phyloP scores from a whole-genome alignment of 2,888 invertebrate species.

The Lamellibrachia satsuma region DNA sequence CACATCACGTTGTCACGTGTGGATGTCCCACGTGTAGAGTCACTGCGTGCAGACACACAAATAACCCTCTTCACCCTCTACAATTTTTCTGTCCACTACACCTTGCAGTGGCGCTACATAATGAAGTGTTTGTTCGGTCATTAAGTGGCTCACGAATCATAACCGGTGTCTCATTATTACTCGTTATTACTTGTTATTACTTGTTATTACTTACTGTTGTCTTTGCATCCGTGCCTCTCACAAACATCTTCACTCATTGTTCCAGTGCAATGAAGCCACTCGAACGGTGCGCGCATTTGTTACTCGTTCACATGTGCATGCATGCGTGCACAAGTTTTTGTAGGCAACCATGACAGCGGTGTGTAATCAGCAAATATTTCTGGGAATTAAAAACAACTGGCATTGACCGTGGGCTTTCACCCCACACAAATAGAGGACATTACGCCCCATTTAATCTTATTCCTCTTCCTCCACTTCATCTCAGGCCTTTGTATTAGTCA shows the following conservation, averaged over 20 bases:
- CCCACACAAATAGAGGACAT: not conserved
- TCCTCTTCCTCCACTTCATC: too few relatives aligned
- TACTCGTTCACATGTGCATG: not conserved
- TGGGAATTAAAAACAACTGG: not conserved
- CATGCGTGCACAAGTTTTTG: not conserved
- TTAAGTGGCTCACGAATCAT: not conserved
- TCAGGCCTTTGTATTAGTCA: too few relatives aligned
- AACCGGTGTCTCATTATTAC: not conserved
- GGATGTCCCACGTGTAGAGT: not conserved
- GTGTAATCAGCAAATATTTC: not conserved
- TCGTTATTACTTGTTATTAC: not conserved
- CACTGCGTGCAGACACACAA: not conserved
- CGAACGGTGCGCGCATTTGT: not conserved
- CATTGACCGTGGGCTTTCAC: not conserved
- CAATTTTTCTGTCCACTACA: not conserved
- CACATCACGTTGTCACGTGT: not conserved
- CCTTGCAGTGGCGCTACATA: not conserved
- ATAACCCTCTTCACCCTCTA: not conserved
- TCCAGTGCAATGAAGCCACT: not conserved
- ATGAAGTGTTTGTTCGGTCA: not conserved
- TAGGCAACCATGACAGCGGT: not conserved
- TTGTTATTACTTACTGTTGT: not conserved
- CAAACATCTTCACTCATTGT: not conserved
- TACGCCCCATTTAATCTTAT: too few relatives aligned
- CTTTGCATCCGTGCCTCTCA: not conserved